Base-by-base conservation (phyloP, 1,140 invertebrate species). In the Saxidomus purpurata region DNA sequence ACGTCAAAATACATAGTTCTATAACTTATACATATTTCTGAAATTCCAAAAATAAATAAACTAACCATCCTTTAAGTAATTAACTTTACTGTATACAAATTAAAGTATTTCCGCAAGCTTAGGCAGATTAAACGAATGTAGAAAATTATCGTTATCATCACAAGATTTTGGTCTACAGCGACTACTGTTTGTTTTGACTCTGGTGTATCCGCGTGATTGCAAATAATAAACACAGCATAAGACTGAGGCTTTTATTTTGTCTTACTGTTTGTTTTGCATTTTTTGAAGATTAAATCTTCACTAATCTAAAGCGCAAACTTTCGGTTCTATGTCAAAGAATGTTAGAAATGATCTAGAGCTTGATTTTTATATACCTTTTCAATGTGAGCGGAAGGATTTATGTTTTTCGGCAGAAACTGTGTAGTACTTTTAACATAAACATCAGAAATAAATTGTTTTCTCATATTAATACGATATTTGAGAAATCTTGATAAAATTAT, bases 111-210 rank as follows among this genome's bases (percentile, higher is more conserved):
- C 71, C 71, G 38, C 71, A 25, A 28, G n/a, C n/a, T 47, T 19
- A 76, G 22, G 11, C 19, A 40, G 40, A 76, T 47, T 49, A 40
- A 76, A 76, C 38, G 71, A 76, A 43, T 43, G 36, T 43, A 13
- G 38, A 43, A n/a, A 76, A 36, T 76, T 76, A 76, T 76, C 71
- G 40, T 76, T 76, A 76, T 40, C 71, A 43, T 43, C 40, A 11
- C 17, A 25, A 76, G 71, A 38, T 40, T 15, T 17, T n/a, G 11
- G 11, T 47, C 38, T 47, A 76, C 40, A 43, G n/a, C 71, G 25
- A 43, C 40, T 76, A 28, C 19, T 22, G 6, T 76, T 47, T 76
- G 40, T 76, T 76, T 47, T 76, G 71, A 76, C 71, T 76, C 49
- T 25, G n/a, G 6, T 43, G 22, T 47, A 76, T 76, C 71, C 71